Conservation (phyloP, 2,113 vertebrate genomes). For the Erythrocercus mccallii region DNA sequence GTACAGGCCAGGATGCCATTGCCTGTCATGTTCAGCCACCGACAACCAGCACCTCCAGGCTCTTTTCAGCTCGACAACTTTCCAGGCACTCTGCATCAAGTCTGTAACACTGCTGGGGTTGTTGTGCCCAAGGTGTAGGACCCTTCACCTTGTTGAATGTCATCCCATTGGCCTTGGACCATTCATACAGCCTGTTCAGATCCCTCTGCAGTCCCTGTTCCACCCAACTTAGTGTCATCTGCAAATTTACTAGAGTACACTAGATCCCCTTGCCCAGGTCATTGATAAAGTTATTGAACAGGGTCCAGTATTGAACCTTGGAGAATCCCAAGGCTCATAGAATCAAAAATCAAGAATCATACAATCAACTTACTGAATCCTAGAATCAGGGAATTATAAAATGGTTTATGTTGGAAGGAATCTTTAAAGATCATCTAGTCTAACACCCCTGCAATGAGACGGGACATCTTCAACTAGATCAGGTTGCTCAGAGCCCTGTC, state of each 20-base stretch:
- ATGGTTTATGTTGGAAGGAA: background rate
- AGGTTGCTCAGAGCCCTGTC: background rate
- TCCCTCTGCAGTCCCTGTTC: background rate
- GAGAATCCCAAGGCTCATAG: background rate
- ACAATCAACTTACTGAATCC: too few relatives aligned
- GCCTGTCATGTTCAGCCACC: background rate
- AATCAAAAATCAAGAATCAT: background rate
- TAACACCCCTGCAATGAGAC: rapidly evolving
- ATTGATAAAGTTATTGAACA: rapidly evolving
- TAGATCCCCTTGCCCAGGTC: background rate
- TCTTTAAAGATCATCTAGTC: background rate
- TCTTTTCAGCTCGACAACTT: rapidly evolving
- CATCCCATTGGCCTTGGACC: background rate
- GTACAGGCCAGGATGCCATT: background rate
- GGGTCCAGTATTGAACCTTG: background rate
- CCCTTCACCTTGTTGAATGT: background rate
- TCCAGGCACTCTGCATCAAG: background rate
- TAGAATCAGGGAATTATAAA: background rate
- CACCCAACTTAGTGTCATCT: rapidly evolving
- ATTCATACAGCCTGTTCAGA: background rate
- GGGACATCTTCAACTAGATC: background rate
- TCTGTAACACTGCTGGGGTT: background rate
- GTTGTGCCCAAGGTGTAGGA: background rate
- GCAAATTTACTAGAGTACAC: background rate
- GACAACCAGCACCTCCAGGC: background rate